Conservation (phyloP, 2,888 invertebrate species). For the Sialis lutaria region DNA sequence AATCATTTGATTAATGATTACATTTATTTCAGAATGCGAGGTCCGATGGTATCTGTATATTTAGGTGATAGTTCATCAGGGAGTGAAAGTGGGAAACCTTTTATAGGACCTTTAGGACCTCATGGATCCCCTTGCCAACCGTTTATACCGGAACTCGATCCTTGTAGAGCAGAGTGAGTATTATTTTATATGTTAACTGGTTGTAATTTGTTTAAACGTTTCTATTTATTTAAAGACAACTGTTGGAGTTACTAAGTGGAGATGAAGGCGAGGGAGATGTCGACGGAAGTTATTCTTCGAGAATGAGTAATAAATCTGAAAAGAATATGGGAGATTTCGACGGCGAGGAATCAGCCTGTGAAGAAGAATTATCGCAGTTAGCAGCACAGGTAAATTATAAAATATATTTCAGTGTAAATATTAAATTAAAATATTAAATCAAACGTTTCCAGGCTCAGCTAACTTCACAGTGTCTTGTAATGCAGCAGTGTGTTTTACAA, state of each 20-base stretch:
- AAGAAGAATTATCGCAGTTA: slow-evolving; percentile 64
- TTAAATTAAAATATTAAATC: background rate
- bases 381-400: slow-evolving; percentile 39
- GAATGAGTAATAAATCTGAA: slow-evolving; percentile 83
- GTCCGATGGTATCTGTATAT: slow-evolving; percentile 20
- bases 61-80: slow-evolving; percentile 26
- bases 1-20: slow-evolving; percentile 1
- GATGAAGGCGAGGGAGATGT: slow-evolving; percentile 34
- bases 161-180: slow-evolving; percentile 14
- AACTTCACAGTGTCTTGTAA: slow-evolving; percentile 20
- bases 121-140: slow-evolving; percentile 18
- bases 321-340: slow-evolving; percentile 92
- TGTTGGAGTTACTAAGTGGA: slow-evolving; percentile 46
- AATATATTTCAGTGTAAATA: slow-evolving; percentile 1
- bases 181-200: slow-evolving; percentile 7
- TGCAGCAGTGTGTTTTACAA: slow-evolving; percentile 20
- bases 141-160: slow-evolving; percentile 16
- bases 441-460: slow-evolving; percentile 18
- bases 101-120: slow-evolving; percentile 17
- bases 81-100: slow-evolving; percentile 25
- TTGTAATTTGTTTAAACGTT: background rate
- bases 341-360: slow-evolving; percentile 76
- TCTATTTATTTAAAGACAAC: slow-evolving; percentile 26
- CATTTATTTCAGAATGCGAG: slow-evolving; percentile 10
- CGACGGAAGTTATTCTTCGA: slow-evolving; percentile 83